Percentiles rank a stretch among this genome's conserved stretches.
These are phyloP conservation scores for Leptopilina boulardi DNA, from an alignment of 1,140 invertebrate species.

Conservation along the genomic window DNA sequence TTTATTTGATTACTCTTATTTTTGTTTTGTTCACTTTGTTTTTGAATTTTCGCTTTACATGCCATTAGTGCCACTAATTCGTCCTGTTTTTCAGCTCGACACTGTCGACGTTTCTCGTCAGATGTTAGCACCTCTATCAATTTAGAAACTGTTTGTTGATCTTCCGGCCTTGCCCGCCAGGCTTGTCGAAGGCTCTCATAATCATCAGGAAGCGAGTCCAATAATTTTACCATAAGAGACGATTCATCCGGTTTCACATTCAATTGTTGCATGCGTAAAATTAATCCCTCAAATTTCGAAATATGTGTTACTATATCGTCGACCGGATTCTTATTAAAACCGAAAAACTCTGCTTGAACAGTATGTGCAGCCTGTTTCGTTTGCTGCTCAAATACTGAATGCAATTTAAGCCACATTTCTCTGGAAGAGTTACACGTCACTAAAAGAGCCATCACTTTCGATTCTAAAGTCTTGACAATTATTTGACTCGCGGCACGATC, in stretches of 20 bases:
- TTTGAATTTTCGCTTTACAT: slow-evolving; percentile 8
- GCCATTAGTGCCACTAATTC: slow-evolving; percentile 34
- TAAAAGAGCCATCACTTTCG: slow-evolving; percentile 44
- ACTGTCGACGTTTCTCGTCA: slow-evolving; percentile 36
- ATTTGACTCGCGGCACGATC: slow-evolving; percentile 51
- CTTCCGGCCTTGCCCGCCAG: slow-evolving; percentile 43
- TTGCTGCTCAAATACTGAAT: slow-evolving; percentile 61
- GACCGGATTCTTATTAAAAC: slow-evolving; percentile 38
- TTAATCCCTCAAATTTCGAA: slow-evolving; percentile 59
- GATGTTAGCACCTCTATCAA: slow-evolving; percentile 40
- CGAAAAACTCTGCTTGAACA: slow-evolving; percentile 62
- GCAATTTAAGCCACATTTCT: slow-evolving; percentile 64
- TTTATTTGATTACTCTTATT: background rate
- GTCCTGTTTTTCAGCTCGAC: slow-evolving; percentile 7
- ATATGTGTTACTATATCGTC: slow-evolving; percentile 58
- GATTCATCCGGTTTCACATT: slow-evolving; percentile 49
- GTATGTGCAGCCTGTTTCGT: slow-evolving; percentile 54
- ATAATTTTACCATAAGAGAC: slow-evolving; percentile 47
- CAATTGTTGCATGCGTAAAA: slow-evolving; percentile 45
- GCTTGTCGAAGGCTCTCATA: slow-evolving; percentile 44
- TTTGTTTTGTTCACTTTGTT: slow-evolving; percentile 13
- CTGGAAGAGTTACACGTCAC: slow-evolving; percentile 54
- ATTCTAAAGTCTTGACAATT: slow-evolving; percentile 40
- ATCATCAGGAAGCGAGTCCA: slow-evolving; percentile 43
- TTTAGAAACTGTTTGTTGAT: slow-evolving; percentile 38